Base-by-base conservation (phyloP, 2,797 vertebrate species). In the Typhlichthys subterraneus region DNA sequence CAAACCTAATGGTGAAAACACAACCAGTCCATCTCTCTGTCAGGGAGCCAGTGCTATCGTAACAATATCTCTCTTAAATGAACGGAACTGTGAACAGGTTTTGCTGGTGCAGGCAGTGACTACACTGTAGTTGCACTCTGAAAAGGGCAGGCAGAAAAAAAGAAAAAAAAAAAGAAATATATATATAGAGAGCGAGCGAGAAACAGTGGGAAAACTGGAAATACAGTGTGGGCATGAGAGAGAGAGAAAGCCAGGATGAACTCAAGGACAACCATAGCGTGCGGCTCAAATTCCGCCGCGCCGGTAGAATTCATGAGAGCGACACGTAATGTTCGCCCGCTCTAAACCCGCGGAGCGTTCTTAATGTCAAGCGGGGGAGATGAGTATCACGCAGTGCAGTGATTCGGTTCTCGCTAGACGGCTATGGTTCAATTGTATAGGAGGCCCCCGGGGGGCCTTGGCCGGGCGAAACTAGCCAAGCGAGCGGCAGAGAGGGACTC, bases 281-380 rank as follows among this genome's bases (percentile, higher is more conserved):
- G 63, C 1, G 74, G 78, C 86, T 91, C 87, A 77, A 85, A 90
- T 89, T 89, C 79, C 84, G 87, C 84, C 73, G 83, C 68, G 51
- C 53, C 71, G 81, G 85, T 83, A 62, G 80, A 80, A 91, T 87
- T 77, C 70, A 67, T 1, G 68, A 82, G 65, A 67, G 69, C 80
- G 11, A 79, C 78, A 79, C 77, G 73, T 79, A 80, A 80, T 78
- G 82, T 79, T 78, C 77, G 67, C 63, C 19, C 14, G 45, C 38
- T 61, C 73, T 64, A 76, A 83, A 70, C 73, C 78, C 10, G 17
- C 13, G 5, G 48, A 76, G 67, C 58, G 47, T 82, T 86, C 86
- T 83, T 82, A 81, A 87, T 85, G 77, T 83, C 83, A 83, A 70
- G 69, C 49, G 19, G 56, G 31, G 57, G 75, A 84, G 87, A 88